Evolutionary conservation across 2,888 invertebrate genomes (phyloP).

Genomic region (Boloria euphrosyne): DNA sequence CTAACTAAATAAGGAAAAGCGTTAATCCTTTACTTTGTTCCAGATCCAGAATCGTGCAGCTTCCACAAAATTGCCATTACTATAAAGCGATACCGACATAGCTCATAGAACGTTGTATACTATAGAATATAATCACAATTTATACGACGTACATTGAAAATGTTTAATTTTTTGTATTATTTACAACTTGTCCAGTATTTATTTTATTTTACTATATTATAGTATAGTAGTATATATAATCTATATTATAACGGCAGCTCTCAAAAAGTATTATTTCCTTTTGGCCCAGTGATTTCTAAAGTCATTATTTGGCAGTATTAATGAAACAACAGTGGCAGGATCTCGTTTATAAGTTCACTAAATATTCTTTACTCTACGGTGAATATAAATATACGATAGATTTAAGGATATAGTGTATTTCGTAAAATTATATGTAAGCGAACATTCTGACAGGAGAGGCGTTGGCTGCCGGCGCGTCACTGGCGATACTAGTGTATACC

Average conservation of each 20-base stretch:
- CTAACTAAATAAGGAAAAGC: not conserved
- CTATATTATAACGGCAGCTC: conserved; percentile 48
- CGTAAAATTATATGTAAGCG: conserved; percentile 59
- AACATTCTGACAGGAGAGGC: conserved; percentile 56
- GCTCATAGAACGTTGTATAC: conserved; percentile 72
- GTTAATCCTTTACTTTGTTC: conserved; percentile 7
- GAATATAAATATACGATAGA: conserved; percentile 80
- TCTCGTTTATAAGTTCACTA: conserved; percentile 72
- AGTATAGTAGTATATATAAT: conserved; percentile 14
- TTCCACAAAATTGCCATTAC: conserved; percentile 78
- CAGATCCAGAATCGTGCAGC: conserved; percentile 62
- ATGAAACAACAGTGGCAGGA: conserved; percentile 61
- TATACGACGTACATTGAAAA: conserved; percentile 28
- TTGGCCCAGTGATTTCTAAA: conserved; percentile 42
- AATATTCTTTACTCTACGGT: conserved; percentile 64
- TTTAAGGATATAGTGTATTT: conserved; percentile 66
- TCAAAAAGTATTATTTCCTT: conserved; percentile 59
- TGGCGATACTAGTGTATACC: too few relatives aligned
- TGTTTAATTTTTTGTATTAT: conserved; percentile 61
- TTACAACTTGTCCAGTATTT: conserved; percentile 49
- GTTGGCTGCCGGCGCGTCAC: conserved; percentile 39
- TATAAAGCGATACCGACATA: conserved; percentile 54
- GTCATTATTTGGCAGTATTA: conserved; percentile 77
- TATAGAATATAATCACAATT: conserved; percentile 54
- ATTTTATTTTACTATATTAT: conserved; percentile 22